Evolutionary conservation across 2,113 vertebrate species (phyloP).

Genomic region (Apistogramma diplotaenia): DNA sequence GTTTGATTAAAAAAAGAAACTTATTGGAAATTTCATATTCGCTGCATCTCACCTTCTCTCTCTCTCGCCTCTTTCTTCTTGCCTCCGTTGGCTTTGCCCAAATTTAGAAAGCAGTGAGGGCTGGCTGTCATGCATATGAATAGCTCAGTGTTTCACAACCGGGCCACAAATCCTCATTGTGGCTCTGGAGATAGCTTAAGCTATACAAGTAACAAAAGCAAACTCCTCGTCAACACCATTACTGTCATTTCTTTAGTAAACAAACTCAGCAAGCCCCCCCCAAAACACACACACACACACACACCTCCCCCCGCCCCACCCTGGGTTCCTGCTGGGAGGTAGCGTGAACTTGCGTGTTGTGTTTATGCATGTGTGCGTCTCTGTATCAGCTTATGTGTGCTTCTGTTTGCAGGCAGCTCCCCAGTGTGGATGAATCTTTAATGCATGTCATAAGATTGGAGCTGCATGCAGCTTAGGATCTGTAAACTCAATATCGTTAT

Average conservation of each 20-base stretch:
- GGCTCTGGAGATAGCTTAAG: slow-evolving; percentile 48
- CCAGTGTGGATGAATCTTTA: slow-evolving; percentile 55
- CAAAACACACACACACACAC: too few species aligned
- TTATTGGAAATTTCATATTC: slow-evolving; percentile 65
- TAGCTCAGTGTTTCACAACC: slow-evolving; percentile 63
- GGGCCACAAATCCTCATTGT: slow-evolving; percentile 59
- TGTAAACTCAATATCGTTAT: slow-evolving; percentile 42
- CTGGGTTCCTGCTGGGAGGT: neutral
- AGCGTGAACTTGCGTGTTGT: neutral
- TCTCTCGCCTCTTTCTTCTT: neutral
- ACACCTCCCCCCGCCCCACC: too few species aligned
- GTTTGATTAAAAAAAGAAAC: slow-evolving; percentile 28
- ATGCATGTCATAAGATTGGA: slow-evolving; percentile 37
- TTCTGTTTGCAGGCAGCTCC: slow-evolving; percentile 8
- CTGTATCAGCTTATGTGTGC: neutral
- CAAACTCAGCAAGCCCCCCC: neutral
- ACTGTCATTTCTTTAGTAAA: slow-evolving; percentile 37
- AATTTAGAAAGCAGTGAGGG: slow-evolving; percentile 61
- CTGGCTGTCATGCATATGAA: slow-evolving; percentile 70
- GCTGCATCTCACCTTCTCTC: neutral
- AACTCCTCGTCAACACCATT: slow-evolving; percentile 28
- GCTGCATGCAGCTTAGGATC: slow-evolving; percentile 9
- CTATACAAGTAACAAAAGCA: slow-evolving; percentile 32
- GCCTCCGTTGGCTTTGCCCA: slow-evolving; percentile 25
- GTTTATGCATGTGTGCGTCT: neutral